Evolutionary conservation across 2,888 invertebrate species (phyloP).

Genomic region (Pristionchus entomophagus): DNA sequence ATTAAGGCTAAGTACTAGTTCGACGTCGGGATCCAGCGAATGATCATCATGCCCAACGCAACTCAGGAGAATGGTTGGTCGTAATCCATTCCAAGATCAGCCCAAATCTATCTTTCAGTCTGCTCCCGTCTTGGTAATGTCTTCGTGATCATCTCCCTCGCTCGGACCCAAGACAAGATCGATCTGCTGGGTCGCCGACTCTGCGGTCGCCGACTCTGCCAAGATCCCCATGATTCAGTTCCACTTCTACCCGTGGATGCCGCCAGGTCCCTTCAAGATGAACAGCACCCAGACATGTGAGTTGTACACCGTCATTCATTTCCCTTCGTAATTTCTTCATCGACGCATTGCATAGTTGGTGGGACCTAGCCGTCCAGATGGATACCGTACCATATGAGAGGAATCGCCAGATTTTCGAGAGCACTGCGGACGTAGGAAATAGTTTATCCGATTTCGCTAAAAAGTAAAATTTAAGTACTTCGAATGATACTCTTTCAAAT

Average conservation of each 20-base stretch:
- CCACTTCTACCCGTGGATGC: constrained; percentile 2
- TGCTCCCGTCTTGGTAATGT: constrained; percentile 56
- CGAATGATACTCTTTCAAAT: too few species aligned
- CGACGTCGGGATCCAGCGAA: background rate
- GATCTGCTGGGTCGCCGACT: constrained; percentile 50
- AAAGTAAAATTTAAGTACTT: too few species aligned
- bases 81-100: too few species aligned
- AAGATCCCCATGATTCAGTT: constrained; percentile 41
- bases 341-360: too few species aligned
- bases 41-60: background rate
- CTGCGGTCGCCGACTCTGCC: constrained; percentile 50
- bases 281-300: background rate
- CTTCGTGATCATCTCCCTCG: constrained; percentile 58
- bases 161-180: constrained; percentile 50
- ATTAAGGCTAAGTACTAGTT: too few species aligned
- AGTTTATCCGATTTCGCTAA: too few species aligned
- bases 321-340: background rate
- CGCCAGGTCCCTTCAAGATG: background rate
- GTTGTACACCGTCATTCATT: background rate
- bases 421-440: too few species aligned
- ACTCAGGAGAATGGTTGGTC: background rate
- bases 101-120: constrained; percentile 49
- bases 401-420: too few species aligned
- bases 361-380: too few species aligned
- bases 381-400: too few species aligned